Conservation (phyloP, 2,888 invertebrate genomes). For the Hypomecis punctinalis region DNA sequence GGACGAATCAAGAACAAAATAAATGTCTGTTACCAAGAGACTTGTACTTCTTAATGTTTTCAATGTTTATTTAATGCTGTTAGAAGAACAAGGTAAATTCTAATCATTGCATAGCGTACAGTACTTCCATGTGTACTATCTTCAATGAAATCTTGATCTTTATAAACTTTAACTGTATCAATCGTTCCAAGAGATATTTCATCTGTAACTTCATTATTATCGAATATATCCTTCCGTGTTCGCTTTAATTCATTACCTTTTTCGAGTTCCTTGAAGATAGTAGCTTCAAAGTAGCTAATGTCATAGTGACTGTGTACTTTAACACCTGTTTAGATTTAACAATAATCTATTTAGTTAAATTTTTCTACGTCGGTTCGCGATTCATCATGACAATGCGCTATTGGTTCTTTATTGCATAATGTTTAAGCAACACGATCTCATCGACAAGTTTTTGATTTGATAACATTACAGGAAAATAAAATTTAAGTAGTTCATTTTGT, state of each 20-base stretch:
- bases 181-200: background rate
- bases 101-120: conserved; percentile 32
- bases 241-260: background rate
- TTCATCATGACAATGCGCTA: conserved; percentile 27
- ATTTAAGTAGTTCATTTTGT: too few relatives aligned
- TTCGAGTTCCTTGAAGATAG: conserved; percentile 28
- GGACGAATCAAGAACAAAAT: conserved; percentile 7
- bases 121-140: conserved; percentile 20
- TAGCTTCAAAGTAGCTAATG: conserved; percentile 24
- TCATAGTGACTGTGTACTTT: conserved; percentile 31
- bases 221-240: background rate
- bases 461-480: too few relatives aligned
- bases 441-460: background rate
- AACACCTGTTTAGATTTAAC: conserved; percentile 27
- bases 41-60: conserved; percentile 36
- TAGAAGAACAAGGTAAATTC: conserved; percentile 39
- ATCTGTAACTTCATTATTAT: background rate
- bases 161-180: background rate
- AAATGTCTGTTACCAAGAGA: conserved; percentile 17
- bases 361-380: conserved; percentile 1
- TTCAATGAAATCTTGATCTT: conserved; percentile 20
- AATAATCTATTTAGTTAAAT: conserved; percentile 18
- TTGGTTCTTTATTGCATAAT: conserved; percentile 11
- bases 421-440: background rate
- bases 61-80: conserved; percentile 38